Base-by-base conservation (phyloP, 2,888 invertebrate species). In the Noctuana brunneofusca region DNA sequence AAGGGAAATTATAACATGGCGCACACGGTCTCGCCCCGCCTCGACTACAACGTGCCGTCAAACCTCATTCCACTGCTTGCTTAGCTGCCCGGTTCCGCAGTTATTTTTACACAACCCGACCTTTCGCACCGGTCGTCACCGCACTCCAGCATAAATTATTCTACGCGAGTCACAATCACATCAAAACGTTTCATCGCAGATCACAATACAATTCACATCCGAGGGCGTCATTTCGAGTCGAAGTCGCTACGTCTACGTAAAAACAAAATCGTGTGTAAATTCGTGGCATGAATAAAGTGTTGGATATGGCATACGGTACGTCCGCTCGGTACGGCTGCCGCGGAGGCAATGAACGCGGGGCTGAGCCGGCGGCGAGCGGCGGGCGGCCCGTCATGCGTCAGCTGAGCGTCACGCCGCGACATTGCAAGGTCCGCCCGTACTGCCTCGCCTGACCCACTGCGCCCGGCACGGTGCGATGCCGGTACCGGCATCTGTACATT, bases 341-440 rank as follows among this genome's bases (percentile, higher is more conserved):
- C 93, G 93, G 90, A 93, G 93, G 92, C 93, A 93, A 93, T 94
- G 93, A 94, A 94, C 93, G 94, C 88, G 92, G 89, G 85, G 83
- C 80, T 81, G 83, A 74, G 70, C 80, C 74, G 76, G 71, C 79
- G 85, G 86, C 84, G 83, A 78, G 73, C 69, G 85, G 88, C 87
- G 87, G 84, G 81, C 82, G 77, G 83, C 85, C 81, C 81, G 82
- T 82, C 80, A 74, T 74, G 74, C 84, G 85, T 91, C 91, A 92
- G 91, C 92, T 92, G 90, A 92, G 90, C 92, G 90, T 89, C 90
- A 90, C 86, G 87, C 87, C 90, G 92, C 92, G 92, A 92, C 92
- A 92, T 93, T 93, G 92, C 93, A 92, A 93, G 92, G 92, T 92
- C 92, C 92, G 86, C 85, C 78, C 79, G 85, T 83, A 84, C 84